These are phyloP conservation scores for Carcinoscorpius rotundicauda DNA, from an alignment of 1,140 invertebrate genomes.

Conservation along the genomic window DNA sequence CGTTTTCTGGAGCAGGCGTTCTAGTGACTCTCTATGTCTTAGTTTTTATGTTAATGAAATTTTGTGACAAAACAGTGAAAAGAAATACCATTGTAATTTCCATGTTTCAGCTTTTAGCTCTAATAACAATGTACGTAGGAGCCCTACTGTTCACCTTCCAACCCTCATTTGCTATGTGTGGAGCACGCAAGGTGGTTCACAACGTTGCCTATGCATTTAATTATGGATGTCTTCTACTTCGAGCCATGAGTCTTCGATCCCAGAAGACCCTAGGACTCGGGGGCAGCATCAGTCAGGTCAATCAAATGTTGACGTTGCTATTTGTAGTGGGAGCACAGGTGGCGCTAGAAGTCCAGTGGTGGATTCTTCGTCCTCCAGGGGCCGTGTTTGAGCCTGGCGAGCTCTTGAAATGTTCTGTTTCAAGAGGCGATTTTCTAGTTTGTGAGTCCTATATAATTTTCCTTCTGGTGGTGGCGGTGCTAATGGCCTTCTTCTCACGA, in stretches of 20 bases:
- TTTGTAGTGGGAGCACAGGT: conserved; percentile 33
- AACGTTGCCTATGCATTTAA: conserved; percentile 28
- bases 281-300: conserved; percentile 30
- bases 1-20: conserved; percentile 28
- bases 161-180: conserved; percentile 30
- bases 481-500: conserved; percentile 27
- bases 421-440: conserved; percentile 26
- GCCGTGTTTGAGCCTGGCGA: conserved; percentile 1
- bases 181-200: conserved; percentile 27
- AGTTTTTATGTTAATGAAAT: conserved; percentile 36
- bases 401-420: conserved; percentile 8
- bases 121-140: conserved; percentile 35
- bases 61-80: conserved; percentile 36
- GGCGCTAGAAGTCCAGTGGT: conserved; percentile 33
- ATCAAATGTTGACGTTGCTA: conserved; percentile 32
- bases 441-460: conserved; percentile 29
- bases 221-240: conserved; percentile 32
- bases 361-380: conserved; percentile 14
- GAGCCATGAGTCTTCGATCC: conserved; percentile 32
- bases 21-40: conserved; percentile 34
- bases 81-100: conserved; percentile 38
- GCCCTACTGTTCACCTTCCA: conserved; percentile 37
- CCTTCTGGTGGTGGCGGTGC: conserved; percentile 27
- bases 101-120: conserved; percentile 34
- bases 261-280: conserved; percentile 32